Evolutionary conservation across 2,113 vertebrate genomes (phyloP).

Genomic region (Leptobrachium leishanense): DNA sequence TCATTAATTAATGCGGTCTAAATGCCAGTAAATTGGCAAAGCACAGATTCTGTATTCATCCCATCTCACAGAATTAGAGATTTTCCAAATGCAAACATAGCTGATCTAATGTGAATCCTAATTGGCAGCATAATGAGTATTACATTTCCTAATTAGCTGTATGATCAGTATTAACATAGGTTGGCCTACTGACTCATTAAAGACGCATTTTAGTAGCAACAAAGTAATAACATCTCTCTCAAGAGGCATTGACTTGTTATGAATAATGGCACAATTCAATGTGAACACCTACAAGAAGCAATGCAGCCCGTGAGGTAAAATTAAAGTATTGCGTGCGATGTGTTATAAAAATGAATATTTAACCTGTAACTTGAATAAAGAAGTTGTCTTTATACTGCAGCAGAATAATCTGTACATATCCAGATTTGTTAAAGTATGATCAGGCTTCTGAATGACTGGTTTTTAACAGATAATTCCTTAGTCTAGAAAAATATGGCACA

Average conservation of each 20-base stretch:
- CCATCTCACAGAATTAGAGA: conserved; percentile 9
- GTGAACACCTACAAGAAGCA: not conserved
- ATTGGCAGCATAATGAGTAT: conserved; percentile 43
- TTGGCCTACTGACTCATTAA: conserved; percentile 35
- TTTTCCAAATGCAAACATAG: conserved; percentile 29
- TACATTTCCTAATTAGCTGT: conserved; percentile 39
- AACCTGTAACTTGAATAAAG: no score
- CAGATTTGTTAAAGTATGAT: no score
- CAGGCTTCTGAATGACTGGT: no score
- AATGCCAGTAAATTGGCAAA: conserved; percentile 17
- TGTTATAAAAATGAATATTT: not conserved
- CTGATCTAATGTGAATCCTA: conserved; percentile 34
- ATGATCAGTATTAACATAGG: conserved; percentile 33
- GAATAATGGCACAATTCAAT: not conserved
- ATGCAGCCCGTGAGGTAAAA: not conserved
- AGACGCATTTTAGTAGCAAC: conserved; percentile 23
- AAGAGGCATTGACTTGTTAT: not conserved
- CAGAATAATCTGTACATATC: no score
- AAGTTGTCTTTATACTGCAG: no score
- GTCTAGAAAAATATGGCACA: no score
- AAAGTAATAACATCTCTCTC: conserved; percentile 12
- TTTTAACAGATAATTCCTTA: no score
- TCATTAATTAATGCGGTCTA: conserved; percentile 21
- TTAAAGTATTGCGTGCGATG: not conserved
- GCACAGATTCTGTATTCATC: conserved; percentile 11